phyloP scores from a whole-genome alignment of 2,797 vertebrate species.

The Anguilla obscura region DNA sequence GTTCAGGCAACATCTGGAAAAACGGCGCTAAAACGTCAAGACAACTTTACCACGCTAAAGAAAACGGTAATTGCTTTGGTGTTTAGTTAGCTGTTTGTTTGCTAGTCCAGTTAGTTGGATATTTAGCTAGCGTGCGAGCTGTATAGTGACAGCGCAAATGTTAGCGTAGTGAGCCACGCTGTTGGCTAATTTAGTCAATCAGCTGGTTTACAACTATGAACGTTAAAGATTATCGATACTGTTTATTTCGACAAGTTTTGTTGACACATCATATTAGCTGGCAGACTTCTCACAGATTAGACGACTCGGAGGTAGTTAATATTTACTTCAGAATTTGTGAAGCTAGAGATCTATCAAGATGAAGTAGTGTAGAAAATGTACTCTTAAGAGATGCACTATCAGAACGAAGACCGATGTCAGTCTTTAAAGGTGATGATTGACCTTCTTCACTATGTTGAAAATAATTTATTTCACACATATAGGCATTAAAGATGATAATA shows the following conservation, averaged over 20 bases:
- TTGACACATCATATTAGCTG: background rate
- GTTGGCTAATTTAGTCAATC: background rate
- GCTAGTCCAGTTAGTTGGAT: background rate
- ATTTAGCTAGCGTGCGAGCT: background rate
- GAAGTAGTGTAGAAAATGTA: no score
- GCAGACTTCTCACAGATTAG: background rate
- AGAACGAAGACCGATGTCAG: background rate
- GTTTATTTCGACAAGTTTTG: background rate
- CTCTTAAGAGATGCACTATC: no score
- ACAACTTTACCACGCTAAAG: constrained; percentile 46
- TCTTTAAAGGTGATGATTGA: background rate
- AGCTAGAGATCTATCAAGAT: background rate
- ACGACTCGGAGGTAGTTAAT: background rate
- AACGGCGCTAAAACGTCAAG: constrained; percentile 55
- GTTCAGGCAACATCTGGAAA: constrained; percentile 15
- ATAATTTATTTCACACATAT: background rate
- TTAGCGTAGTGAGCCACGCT: constrained; percentile 1
- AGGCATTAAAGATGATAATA: background rate
- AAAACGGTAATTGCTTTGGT: constrained; percentile 50
- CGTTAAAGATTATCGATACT: background rate
- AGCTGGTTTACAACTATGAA: background rate
- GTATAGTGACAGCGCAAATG: background rate
- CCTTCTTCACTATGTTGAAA: no score
- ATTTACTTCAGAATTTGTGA: background rate
- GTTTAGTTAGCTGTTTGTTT: background rate